These are phyloP conservation scores for Labroides dimidiatus DNA, from an alignment of 2,797 vertebrate species.

Conservation along the genomic window DNA sequence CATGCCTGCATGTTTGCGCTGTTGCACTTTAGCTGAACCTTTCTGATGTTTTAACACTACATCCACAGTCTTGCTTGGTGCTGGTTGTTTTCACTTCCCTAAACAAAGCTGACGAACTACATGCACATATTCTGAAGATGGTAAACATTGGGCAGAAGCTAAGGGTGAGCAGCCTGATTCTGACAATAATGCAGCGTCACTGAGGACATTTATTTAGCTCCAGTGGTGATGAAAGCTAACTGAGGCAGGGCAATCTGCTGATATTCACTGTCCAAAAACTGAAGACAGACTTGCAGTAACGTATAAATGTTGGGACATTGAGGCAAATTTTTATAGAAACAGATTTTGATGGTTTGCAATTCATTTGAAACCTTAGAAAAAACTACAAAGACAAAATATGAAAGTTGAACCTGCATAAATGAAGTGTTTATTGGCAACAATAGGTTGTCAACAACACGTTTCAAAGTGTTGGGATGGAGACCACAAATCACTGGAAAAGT, in stretches of 20 bases:
- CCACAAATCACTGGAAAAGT: too few species aligned
- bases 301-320: too few species aligned
- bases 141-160: neutral
- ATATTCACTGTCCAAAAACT: neutral
- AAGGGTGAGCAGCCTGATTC: neutral
- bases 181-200: neutral
- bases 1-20: constrained; percentile 11
- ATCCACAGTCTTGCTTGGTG: neutral
- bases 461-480: too few species aligned
- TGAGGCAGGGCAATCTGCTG: neutral
- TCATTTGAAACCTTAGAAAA: too few species aligned
- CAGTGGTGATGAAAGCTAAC: neutral
- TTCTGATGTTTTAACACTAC: neutral
- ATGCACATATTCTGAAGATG: neutral
- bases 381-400: too few species aligned
- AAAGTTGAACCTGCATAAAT: too few species aligned
- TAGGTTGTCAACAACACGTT: too few species aligned
- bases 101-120: neutral
- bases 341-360: too few species aligned
- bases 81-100: neutral
- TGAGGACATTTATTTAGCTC: neutral
- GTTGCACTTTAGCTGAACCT: neutral
- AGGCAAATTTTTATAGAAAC: too few species aligned
- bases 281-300: neutral
- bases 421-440: too few species aligned